Percentiles rank a stretch among this genome's conserved stretches.
Evolutionary conservation across 2,888 invertebrate species (phyloP).

Genomic region (Apotomis betuletana): DNA sequence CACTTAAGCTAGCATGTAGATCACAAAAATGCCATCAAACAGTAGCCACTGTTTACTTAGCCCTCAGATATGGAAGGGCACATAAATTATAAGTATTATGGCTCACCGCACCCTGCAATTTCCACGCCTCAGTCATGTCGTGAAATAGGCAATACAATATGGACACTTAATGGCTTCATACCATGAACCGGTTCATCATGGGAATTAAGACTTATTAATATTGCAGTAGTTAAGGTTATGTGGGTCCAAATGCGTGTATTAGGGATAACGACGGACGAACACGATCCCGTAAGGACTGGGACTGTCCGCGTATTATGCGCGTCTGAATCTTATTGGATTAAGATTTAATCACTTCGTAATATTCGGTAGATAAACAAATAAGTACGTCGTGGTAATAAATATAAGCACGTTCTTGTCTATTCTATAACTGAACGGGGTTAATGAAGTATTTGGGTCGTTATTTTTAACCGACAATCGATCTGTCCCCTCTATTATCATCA

Average conservation of each 20-base stretch:
- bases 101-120: conserved; percentile 52
- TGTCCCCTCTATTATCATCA: no score
- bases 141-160: conserved; percentile 46
- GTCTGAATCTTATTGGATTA: background rate
- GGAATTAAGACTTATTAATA: conserved; percentile 34
- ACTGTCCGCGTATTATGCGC: background rate
- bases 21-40: conserved; percentile 34
- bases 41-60: conserved; percentile 35
- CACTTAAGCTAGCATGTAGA: conserved; percentile 10
- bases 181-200: conserved; percentile 49
- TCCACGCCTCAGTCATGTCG: conserved; percentile 44
- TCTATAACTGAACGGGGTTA: no score
- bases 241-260: background rate
- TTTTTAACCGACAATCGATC: no score
- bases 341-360: background rate
- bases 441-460: no score
- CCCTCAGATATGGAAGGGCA: conserved; percentile 35
- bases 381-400: no score
- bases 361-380: no score
- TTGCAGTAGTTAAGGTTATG: conserved; percentile 6
- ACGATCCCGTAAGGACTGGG: background rate
- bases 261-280: background rate
- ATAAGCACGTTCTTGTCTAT: no score
- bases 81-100: conserved; percentile 46
- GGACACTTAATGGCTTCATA: conserved; percentile 52